Evolutionary conservation across 2,888 invertebrate genomes (phyloP).

Genomic region (Dryobota labecula): DNA sequence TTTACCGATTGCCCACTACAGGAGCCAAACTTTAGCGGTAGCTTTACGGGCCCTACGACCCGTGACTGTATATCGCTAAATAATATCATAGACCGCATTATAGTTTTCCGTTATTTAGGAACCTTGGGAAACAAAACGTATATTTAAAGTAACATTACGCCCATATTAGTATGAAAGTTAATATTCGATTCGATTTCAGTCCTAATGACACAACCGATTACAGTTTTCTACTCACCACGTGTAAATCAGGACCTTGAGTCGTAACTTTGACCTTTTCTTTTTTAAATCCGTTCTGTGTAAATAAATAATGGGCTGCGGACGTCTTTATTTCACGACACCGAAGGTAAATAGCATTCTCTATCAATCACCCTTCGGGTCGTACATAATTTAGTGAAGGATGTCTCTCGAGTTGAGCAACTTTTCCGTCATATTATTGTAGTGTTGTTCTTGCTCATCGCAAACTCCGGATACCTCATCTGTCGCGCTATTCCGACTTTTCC

Average conservation of each 20-base stretch:
- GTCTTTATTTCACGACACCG: conserved; percentile 62
- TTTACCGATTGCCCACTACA: conserved; percentile 77
- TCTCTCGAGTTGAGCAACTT: conserved; percentile 33
- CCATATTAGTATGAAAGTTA: conserved; percentile 39
- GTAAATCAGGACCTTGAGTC: conserved; percentile 36
- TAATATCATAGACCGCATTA: conserved; percentile 57
- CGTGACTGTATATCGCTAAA: conserved; percentile 65
- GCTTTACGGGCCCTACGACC: conserved; percentile 74
- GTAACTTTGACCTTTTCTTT: conserved; percentile 44
- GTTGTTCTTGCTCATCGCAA: conserved; percentile 62
- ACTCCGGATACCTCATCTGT: conserved; percentile 58
- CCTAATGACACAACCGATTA: conserved; percentile 55
- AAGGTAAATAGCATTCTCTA: conserved; percentile 66
- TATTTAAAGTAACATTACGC: conserved; percentile 65
- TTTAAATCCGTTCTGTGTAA: conserved; percentile 57
- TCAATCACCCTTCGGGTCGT: conserved; percentile 62
- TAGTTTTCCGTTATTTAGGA: conserved; percentile 51
- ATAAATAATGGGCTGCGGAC: conserved; percentile 62
- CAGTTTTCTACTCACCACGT: conserved; percentile 18
- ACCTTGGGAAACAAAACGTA: conserved; percentile 39
- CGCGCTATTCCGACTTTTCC: conserved; percentile 40
- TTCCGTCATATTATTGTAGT: conserved; percentile 63
- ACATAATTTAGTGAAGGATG: conserved; percentile 63
- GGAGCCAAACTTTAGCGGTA: conserved; percentile 70
- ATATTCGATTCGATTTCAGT: conserved; percentile 32